phyloP scores from a whole-genome alignment of 2,113 vertebrate genomes.

The Aythya baeri region DNA sequence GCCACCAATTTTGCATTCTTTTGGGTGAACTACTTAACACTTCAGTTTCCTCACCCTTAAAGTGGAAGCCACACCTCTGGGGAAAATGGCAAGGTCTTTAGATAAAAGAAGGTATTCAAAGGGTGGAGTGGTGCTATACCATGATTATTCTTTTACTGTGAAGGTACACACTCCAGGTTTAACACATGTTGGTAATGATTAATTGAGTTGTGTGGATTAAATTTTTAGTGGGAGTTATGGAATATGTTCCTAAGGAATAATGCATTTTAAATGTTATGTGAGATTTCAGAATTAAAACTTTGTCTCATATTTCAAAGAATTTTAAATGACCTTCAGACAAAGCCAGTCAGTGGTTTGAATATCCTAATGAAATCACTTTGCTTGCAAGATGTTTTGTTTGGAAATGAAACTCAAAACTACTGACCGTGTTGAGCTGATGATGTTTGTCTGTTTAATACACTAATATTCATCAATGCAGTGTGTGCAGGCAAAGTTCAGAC shows the following conservation, averaged over 20 bases:
- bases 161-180: background rate
- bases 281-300: constrained; percentile 49
- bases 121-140: background rate
- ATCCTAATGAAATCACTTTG: constrained; percentile 85
- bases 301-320: constrained; percentile 59
- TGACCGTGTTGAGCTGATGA: constrained; percentile 74
- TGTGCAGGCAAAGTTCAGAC: constrained; percentile 79
- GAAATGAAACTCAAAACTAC: constrained; percentile 81
- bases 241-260: constrained; percentile 25
- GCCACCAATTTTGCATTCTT: background rate
- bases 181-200: background rate
- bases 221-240: constrained; percentile 22
- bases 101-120: background rate
- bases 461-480: constrained; percentile 77
- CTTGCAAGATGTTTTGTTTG: constrained; percentile 73
- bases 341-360: constrained; percentile 72
- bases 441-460: constrained; percentile 76
- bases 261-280: constrained; percentile 5
- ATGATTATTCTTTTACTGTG: background rate
- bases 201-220: background rate
- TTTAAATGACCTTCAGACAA: constrained; percentile 75
- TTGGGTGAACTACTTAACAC: background rate
- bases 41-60: background rate
- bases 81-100: accelerated
- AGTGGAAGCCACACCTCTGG: background rate